Base-by-base conservation (phyloP, 2,113 vertebrate species). In the Petrocephalus zakoni region DNA sequence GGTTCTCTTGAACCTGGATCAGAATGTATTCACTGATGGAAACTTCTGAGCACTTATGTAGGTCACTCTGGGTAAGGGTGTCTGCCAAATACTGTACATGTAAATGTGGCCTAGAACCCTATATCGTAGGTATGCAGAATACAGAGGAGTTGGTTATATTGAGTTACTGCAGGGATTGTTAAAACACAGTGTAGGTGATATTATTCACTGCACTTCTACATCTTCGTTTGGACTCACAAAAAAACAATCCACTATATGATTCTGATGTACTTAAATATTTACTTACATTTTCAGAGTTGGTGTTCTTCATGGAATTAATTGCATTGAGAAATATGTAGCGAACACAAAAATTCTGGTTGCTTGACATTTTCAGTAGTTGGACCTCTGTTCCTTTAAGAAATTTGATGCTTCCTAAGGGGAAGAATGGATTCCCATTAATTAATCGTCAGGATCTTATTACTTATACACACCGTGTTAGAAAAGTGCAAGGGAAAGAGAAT, bases 311-410 rank as follows among this genome's bases (percentile, higher is more conserved):
- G 21, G 53, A 34, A 9, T 72, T 25, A 7, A 87, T 49, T 56
- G 81, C 47, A 61, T 75, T 86, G 3, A 55, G 85, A 22, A 87
- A 89, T 17, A 29, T 64, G 42, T 87, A 89, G 10, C 51, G 89
- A 52, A 89, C 89, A 87, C 89, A 89, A 17, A 56, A 49, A 21
- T 82, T 72, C 9, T 81, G 22, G 61, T 89, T 89, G 85, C n/a
- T 82, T 11, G 64, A 81, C 68, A 87, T 34, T 37, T 87, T 34
- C 85, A 89, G 53, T 37, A 89, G n/a, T 1, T 89, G 19, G 29
- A 89, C 89, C n/a, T 87, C 85, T 51, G 89, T 87, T 56, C 89
- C 89, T 0, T 87, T 75, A 42, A 89, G 68, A 68, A 25, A 87
- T 34, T 2, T 46, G 22, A 89, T 89, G 53, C 89, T 89, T 56